Base-by-base conservation (phyloP, 2,888 invertebrate genomes). In the Diplolepis rosae region DNA sequence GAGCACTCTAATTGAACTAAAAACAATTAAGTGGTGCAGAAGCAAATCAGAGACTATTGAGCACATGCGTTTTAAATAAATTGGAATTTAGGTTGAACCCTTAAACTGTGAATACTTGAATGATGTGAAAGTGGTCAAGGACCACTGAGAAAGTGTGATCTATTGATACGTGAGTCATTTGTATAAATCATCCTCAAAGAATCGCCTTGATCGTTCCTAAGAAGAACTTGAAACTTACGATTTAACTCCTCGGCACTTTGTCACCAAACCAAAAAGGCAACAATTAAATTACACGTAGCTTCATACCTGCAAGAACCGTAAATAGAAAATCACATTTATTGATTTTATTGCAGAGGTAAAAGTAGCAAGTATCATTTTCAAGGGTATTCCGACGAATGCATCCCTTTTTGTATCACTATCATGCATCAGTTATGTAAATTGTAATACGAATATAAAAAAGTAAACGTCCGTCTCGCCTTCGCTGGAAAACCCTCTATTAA, bases 91-190 rank as follows among this genome's bases (percentile, higher is more conserved):
- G 51, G 35, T 52, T n/a, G n/a, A n/a, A n/a, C n/a, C n/a, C n/a
- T 68, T 68, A 13, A 68, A 68, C 35, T 28, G 72, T 45, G 61
- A 68, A 67, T 72, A 68, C 39, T 69, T 39, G 65, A 65, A 69
- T 69, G 69, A 66, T 69, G 71, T 68, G 71, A 77, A 61, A 51
- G 72, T 51, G 75, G 79, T 79, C 77, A 78, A 77, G 77, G 79
- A 80, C 79, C 78, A 80, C 71, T 69, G 68, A 74, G 75, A 76
- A 77, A 79, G 76, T 79, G 78, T 77, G 77, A 80, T 82, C 77
- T 78, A 78, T 61, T 72, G 65, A 76, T 79, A 79, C 71, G 74
- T 78, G 68, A 77, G 61, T 68, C 68, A 78, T 77, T 78, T 74
- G 72, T 77, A 74, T 71, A 74, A 71, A 74, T 76, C 45, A 71